Conservation (phyloP, 2,113 vertebrate species). For the Chlorodrepanis virens region DNA sequence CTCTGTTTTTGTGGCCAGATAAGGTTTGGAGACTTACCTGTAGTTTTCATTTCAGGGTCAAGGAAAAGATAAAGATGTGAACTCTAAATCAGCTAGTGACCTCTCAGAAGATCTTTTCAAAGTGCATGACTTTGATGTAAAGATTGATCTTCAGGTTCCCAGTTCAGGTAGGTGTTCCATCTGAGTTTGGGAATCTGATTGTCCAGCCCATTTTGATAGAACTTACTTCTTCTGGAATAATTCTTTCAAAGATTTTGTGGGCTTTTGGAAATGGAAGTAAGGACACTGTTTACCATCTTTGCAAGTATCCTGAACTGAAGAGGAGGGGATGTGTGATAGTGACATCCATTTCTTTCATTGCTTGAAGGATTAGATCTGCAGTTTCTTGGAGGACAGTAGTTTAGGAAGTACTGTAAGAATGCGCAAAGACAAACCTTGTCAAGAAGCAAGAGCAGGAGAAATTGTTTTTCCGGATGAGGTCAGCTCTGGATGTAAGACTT, state of each 20-base stretch:
- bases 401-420: background rate
- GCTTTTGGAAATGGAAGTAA: background rate
- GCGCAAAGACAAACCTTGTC: background rate
- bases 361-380: background rate
- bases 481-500: background rate
- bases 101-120: constrained; percentile 98
- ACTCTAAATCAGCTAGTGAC: constrained; percentile 90
- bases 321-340: background rate
- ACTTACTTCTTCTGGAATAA: background rate
- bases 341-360: background rate
- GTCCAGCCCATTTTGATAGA: background rate
- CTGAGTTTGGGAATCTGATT: background rate
- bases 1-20: background rate
- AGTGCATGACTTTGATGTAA: constrained; percentile 98
- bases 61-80: constrained; percentile 89
- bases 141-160: constrained; percentile 98
- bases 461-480: background rate
- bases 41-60: constrained; percentile 75
- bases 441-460: background rate
- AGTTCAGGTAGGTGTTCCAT: constrained; percentile 85
- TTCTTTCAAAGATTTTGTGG: background rate
- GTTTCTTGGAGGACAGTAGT: background rate
- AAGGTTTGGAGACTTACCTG: background rate
- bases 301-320: background rate
- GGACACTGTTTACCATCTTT: background rate